These are phyloP conservation scores for Botia almorhae DNA, from an alignment of 2,797 vertebrate genomes.

Conservation along the genomic window DNA sequence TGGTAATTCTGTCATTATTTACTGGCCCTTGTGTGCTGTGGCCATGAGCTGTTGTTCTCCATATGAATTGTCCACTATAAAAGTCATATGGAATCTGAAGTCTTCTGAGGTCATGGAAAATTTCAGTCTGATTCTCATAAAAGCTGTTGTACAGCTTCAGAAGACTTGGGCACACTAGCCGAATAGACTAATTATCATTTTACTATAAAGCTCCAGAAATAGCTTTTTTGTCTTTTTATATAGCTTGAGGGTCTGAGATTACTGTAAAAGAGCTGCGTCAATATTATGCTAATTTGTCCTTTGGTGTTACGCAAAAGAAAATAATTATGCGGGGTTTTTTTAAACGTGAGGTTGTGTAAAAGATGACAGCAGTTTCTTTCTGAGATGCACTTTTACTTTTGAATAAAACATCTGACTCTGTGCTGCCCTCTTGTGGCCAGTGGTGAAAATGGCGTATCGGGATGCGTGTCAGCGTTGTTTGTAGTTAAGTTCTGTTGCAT, in stretches of 20 bases:
- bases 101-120: not conserved
- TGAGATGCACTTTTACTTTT: not conserved
- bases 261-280: not conserved
- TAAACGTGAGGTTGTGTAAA: not conserved
- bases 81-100: too few species aligned
- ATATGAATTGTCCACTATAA: too few species aligned
- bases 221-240: not conserved
- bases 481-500: too few species aligned
- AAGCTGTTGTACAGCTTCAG: not conserved
- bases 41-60: too few species aligned
- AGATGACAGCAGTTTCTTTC: not conserved
- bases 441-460: not conserved
- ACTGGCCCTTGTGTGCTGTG: not conserved
- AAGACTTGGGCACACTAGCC: not conserved
- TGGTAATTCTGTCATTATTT: not conserved
- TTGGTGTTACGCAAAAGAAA: not conserved
- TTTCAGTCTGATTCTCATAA: not conserved
- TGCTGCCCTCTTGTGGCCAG: slow-evolving; percentile 12
- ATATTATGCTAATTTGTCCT: too few species aligned
- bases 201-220: not conserved
- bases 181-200: not conserved
- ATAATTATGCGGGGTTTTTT: too few species aligned
- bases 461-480: too few species aligned
- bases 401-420: not conserved
- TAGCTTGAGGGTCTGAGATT: not conserved